phyloP scores from a whole-genome alignment of 2,113 vertebrate species.

The Fukomys damarensis region DNA sequence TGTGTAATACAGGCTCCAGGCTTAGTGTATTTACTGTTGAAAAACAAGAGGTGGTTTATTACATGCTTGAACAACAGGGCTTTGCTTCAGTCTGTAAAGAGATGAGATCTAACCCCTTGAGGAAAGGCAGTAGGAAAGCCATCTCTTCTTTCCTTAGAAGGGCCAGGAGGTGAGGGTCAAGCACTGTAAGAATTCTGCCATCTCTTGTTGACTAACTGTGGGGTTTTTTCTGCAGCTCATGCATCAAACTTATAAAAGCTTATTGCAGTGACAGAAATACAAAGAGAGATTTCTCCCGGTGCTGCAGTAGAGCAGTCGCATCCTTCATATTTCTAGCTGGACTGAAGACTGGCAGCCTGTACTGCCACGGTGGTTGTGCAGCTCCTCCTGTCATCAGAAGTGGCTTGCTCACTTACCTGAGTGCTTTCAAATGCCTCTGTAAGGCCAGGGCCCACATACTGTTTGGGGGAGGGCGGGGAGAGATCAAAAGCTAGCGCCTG shows the following conservation, averaged over 20 bases:
- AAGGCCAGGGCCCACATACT: background rate
- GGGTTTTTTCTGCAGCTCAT: slow-evolving; percentile 1
- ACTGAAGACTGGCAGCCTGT: background rate
- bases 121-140: background rate
- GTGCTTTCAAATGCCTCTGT: background rate
- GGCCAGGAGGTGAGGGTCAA: background rate
- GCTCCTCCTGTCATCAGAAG: background rate
- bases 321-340: background rate
- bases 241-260: slow-evolving; percentile 5
- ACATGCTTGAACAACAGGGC: background rate
- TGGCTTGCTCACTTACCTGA: background rate
- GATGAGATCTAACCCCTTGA: background rate
- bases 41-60: background rate
- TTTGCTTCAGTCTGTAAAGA: background rate
- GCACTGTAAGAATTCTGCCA: background rate
- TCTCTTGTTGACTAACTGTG: slow-evolving; percentile 12
- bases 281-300: slow-evolving; percentile 37
- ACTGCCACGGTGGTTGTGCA: accelerated
- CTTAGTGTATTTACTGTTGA: background rate
- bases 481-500: background rate
- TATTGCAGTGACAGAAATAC: background rate
- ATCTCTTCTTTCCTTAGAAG: background rate
- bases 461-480: no score
- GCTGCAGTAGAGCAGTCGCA: background rate
- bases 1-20: background rate